Conservation (phyloP, 2,113 vertebrate species). For the Grantiella picta region DNA sequence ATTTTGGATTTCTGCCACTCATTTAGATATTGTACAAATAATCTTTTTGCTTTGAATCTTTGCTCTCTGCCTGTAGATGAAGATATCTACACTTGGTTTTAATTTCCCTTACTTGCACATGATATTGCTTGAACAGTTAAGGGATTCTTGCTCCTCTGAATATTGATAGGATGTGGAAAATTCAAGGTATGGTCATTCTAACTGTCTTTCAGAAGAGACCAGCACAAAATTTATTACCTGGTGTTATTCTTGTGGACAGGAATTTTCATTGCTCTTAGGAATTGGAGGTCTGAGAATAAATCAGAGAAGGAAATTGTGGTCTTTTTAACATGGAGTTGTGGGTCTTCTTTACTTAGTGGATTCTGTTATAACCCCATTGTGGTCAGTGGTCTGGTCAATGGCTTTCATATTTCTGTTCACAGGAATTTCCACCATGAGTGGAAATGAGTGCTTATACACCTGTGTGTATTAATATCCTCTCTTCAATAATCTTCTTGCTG, state of each 20-base stretch:
- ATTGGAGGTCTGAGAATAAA: not conserved
- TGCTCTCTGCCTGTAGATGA: not conserved
- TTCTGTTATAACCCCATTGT: not conserved
- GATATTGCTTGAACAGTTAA: not conserved
- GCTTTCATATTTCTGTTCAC: not conserved
- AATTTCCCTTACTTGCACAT: not conserved
- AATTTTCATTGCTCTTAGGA: not conserved
- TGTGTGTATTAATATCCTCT: not conserved
- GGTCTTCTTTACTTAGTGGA: not conserved
- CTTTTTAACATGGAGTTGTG: not conserved
- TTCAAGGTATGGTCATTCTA: not conserved
- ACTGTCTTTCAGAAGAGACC: not conserved
- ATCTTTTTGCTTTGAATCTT: conserved; percentile 43
- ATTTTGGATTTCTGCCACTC: conserved; percentile 43
- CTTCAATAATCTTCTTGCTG: not conserved
- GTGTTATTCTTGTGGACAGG: not conserved
- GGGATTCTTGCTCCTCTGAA: not conserved
- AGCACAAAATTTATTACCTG: not conserved
- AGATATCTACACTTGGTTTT: not conserved
- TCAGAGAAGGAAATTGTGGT: not conserved
- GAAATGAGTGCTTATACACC: not conserved
- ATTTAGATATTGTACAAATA: not conserved
- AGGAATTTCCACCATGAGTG: not conserved
- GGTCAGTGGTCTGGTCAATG: conserved; percentile 1
- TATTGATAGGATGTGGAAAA: not conserved